Evolutionary conservation across 2,797 vertebrate species (phyloP).

Genomic region (Hephaestus fuliginosus): DNA sequence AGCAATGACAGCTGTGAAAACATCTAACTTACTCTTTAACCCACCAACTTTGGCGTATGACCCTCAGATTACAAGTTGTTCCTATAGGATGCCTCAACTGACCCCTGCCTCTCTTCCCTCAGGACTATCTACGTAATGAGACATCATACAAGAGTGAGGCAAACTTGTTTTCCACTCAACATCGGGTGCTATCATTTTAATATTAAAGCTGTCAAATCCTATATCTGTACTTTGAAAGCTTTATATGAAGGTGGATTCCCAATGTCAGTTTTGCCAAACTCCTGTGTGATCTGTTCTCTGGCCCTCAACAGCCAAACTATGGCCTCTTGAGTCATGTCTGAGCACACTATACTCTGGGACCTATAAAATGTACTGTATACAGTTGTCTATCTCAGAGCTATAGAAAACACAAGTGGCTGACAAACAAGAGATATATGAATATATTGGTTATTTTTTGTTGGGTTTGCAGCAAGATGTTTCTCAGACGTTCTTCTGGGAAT

Average conservation of each 20-base stretch:
- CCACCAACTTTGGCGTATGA: not conserved
- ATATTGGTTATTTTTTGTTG: slow-evolving; percentile 11
- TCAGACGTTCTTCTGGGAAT: not conserved
- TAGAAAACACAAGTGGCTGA: slow-evolving; percentile 71
- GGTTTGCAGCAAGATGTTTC: slow-evolving; percentile 26
- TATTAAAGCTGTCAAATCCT: slow-evolving; percentile 12
- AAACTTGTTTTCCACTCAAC: slow-evolving; percentile 27
- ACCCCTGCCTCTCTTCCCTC: slow-evolving; percentile 35
- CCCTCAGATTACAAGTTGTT: not conserved
- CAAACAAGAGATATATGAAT: slow-evolving; percentile 2
- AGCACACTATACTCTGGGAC: slow-evolving; percentile 35
- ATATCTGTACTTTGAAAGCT: slow-evolving; percentile 7
- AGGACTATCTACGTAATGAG: slow-evolving; percentile 31
- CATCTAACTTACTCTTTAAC: not conserved
- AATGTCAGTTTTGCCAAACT: slow-evolving; percentile 54
- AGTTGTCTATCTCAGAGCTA: slow-evolving; percentile 70
- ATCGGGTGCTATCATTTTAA: not conserved
- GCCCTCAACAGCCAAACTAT: slow-evolving; percentile 65
- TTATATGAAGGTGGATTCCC: slow-evolving; percentile 1
- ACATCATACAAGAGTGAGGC: slow-evolving; percentile 61
- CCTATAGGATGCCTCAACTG: slow-evolving; percentile 15
- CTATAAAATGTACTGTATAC: slow-evolving; percentile 27
- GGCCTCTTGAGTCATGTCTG: slow-evolving; percentile 72
- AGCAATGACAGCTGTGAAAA: not conserved
- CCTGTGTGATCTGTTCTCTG: slow-evolving; percentile 58